These are phyloP conservation scores for Mesochorus sp. DNA, from an alignment of 2,888 invertebrate genomes.

Conservation along the genomic window DNA sequence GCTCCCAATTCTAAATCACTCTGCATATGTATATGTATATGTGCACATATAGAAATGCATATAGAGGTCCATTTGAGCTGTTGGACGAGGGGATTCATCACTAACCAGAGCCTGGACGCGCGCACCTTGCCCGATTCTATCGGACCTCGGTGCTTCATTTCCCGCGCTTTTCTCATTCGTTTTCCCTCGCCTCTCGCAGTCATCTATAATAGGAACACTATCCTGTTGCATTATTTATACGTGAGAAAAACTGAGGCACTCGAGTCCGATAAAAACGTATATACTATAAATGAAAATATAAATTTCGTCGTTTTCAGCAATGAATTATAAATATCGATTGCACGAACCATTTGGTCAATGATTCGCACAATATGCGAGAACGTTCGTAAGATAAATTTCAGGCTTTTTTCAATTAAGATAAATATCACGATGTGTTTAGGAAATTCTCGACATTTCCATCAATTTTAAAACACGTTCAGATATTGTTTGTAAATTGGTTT, in stretches of 20 bases:
- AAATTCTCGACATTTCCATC: no score
- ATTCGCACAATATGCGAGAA: slow-evolving; percentile 10
- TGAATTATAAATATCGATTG: not conserved
- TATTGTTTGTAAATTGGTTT: no score
- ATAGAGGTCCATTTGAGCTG: slow-evolving; percentile 1
- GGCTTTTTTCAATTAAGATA: no score
- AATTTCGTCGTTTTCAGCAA: not conserved
- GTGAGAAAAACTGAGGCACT: slow-evolving; percentile 13
- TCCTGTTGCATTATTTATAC: slow-evolving; percentile 41
- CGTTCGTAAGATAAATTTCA: no score
- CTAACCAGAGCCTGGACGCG: not conserved
- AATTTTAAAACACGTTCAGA: no score
- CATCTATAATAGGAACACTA: not conserved
- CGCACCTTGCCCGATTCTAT: slow-evolving; percentile 19
- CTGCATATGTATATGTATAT: not conserved
- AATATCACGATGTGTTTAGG: no score
- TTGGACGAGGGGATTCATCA: slow-evolving; percentile 35
- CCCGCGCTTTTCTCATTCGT: slow-evolving; percentile 48
- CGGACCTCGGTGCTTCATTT: slow-evolving; percentile 35
- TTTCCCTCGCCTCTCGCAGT: slow-evolving; percentile 2
- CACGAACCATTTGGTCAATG: not conserved
- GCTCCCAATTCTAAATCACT: no score
- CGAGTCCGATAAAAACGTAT: not conserved
- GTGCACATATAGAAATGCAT: not conserved
- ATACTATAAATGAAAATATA: slow-evolving; percentile 1